A percentile compares a stretch with the other conserved stretches of the same genome.
Evolutionary conservation across 2,888 invertebrate genomes (phyloP).

Genomic region (Empis stercorea): DNA sequence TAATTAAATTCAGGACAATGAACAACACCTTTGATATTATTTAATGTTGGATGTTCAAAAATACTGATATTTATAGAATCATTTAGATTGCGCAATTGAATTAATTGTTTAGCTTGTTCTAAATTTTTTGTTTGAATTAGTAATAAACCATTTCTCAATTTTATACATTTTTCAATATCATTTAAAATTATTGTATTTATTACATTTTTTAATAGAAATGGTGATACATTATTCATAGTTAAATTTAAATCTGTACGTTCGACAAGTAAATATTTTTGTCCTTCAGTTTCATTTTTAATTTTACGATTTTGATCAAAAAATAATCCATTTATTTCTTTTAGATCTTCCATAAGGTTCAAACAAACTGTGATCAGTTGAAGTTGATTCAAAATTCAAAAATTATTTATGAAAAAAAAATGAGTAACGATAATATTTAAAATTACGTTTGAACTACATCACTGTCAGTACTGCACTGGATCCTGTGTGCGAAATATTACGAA

Average conservation of each 20-base stretch:
- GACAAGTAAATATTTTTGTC: background rate
- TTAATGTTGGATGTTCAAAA: slow-evolving; percentile 4
- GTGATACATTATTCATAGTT: background rate
- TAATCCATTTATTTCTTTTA: no score
- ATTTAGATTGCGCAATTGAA: background rate
- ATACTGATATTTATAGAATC: background rate
- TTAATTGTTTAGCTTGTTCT: slow-evolving; percentile 5
- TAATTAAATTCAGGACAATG: background rate
- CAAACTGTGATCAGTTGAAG: no score
- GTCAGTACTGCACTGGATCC: no score
- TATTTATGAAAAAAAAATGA: no score
- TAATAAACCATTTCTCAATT: slow-evolving; percentile 3
- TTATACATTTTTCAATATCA: slow-evolving; percentile 7
- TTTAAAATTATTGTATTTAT: slow-evolving; percentile 1
- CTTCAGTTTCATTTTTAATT: background rate
- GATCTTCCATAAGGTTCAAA: no score
- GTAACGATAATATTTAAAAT: no score
- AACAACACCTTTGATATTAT: slow-evolving; percentile 4
- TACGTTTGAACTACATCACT: no score
- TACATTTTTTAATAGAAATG: slow-evolving; percentile 6
- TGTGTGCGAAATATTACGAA: no score
- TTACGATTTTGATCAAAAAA: background rate
- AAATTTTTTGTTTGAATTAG: slow-evolving; percentile 8
- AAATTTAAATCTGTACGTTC: background rate
- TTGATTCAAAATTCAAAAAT: no score